Conservation (phyloP, 1,140 invertebrate genomes). For the Hylyphantes graminicola region DNA sequence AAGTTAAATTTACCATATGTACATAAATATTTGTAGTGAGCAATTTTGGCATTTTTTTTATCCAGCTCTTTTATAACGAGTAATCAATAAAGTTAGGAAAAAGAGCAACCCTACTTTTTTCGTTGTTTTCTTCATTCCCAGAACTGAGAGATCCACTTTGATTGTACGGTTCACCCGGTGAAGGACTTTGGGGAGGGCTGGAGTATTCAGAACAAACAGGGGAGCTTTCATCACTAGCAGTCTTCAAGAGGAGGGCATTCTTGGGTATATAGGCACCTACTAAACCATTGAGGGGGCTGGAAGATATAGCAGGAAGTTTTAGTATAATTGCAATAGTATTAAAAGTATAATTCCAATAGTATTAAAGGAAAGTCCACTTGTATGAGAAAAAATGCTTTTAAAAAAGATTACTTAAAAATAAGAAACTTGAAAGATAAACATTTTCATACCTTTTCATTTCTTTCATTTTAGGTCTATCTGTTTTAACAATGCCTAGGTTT, state of each 20-base stretch:
- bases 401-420: not conserved
- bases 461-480: conserved; percentile 25
- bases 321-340: no score
- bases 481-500: conserved; percentile 39
- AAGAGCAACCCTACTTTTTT: conserved; percentile 43
- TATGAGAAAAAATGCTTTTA: not conserved
- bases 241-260: conserved; percentile 1
- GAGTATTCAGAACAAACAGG: conserved; percentile 63
- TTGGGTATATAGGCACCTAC: conserved; percentile 37
- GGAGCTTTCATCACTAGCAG: conserved; percentile 60
- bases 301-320: not conserved
- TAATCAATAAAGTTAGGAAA: not conserved
- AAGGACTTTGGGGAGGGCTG: conserved; percentile 63
- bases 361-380: no score
- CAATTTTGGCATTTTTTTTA: not conserved
- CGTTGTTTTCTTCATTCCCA: conserved; percentile 46
- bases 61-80: not conserved
- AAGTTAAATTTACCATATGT: not conserved
- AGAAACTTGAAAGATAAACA: not conserved
- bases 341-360: no score
- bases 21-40: not conserved
- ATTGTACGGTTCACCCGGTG: conserved; percentile 43
- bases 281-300: conserved; percentile 34
- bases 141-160: conserved; percentile 56
- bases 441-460: conserved; percentile 55